Evolutionary conservation across 2,113 vertebrate species (phyloP), one percentile per base, ranked within the genome.

Genomic region (Tympanuchus pallidicinctus): DNA sequence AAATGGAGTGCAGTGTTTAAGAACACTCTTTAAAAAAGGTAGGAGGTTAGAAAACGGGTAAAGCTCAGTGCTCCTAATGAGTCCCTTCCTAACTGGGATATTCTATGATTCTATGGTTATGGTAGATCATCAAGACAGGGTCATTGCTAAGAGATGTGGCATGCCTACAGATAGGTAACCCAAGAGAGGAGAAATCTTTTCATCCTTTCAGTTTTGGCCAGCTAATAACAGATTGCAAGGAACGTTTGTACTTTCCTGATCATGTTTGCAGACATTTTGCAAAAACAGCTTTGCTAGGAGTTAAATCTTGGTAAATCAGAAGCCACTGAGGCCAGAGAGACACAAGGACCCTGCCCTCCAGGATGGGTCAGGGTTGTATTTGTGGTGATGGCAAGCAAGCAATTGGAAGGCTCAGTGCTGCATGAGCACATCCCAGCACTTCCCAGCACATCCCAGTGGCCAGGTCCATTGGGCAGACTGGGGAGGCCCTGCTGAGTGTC

Each of bases 401-500:
- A 20, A 40, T 12, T 42, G 56, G 54, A 77, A 82, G 47, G 38
- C 57, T 10, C 5, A 6, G 48, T 47, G 9, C 79, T 57, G 74
- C 2, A 19, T 19, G 74, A 92, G 63, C 70, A 93, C 56, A 40
- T 27, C 38, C 25, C 38, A 18, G 61, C 15, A 27, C 45, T 13
- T 11, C 77, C 47, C 79, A 24, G 18, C 22, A 63, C 16, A 4
- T 82, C 93, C 27, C 94, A 93, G 21, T 66, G 84, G 30, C 72
- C 94, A 84, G 20, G 97, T 92, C 94, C 67, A 95, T 73, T 90
- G 32, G 16, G 60, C 97, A 90, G 86, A 91, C 92, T 95, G 21
- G 19, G 30, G 70, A 21, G 13, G 61, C 72, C 92, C 88, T 54
- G 27, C 27, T 54, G 27, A 28, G 25, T 54, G 43, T 48, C 66